These are phyloP conservation scores for Mungos mungo DNA, from an alignment of 2,113 vertebrate genomes.

Conservation along the genomic window DNA sequence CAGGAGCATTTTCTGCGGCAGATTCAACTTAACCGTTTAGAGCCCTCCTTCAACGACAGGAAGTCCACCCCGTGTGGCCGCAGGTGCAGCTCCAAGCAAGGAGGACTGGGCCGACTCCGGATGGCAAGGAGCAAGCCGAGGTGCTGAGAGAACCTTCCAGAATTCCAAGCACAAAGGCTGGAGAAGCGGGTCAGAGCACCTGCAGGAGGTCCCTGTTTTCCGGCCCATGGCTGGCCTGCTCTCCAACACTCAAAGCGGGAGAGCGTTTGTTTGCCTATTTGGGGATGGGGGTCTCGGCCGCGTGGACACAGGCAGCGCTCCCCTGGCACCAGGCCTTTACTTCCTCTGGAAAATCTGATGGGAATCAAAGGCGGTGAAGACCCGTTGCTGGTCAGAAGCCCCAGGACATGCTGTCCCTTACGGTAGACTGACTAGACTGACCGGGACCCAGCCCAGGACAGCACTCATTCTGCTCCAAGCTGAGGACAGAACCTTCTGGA, in stretches of 20 bases:
- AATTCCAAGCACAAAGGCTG: not conserved
- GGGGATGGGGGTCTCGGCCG: accelerated
- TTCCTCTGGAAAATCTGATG: accelerated
- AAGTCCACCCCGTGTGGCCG: accelerated
- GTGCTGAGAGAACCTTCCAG: not conserved
- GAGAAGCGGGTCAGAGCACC: not conserved
- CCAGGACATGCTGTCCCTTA: not conserved
- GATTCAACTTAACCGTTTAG: slow-evolving; percentile 40
- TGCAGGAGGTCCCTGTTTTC: not conserved
- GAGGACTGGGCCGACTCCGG: not conserved
- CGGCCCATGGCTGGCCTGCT: not conserved
- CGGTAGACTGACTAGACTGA: accelerated
- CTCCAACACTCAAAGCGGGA: not conserved
- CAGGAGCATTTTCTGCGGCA: not conserved
- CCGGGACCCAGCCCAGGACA: too few species aligned
- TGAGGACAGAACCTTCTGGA: not conserved
- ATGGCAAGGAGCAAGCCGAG: accelerated
- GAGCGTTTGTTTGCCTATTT: not conserved
- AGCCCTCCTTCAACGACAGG: accelerated
- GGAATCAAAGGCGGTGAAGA: not conserved
- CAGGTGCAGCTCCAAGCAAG: accelerated
- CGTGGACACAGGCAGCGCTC: not conserved
- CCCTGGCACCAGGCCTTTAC: not conserved
- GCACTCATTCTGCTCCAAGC: not conserved
- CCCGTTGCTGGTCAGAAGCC: not conserved